Conservation (phyloP, 37 sponge, comb jelly and placozoan genomes). For the Cladorhizidae sp. region DNA sequence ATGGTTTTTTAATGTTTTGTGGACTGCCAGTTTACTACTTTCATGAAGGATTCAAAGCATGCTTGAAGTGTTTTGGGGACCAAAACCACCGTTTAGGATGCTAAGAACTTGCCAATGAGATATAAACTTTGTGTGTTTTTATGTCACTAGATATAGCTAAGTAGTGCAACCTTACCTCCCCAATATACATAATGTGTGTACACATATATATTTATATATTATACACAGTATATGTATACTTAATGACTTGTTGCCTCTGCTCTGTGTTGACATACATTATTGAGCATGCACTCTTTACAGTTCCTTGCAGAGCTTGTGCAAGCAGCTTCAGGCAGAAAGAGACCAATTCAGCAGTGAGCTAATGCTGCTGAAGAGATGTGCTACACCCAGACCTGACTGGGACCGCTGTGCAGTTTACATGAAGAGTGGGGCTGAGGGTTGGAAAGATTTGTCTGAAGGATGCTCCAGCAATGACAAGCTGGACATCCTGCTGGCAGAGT, state of each 20-base stretch:
- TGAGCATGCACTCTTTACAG: slow-evolving; percentile 20
- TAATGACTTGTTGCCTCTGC: not conserved
- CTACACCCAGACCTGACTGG: slow-evolving; percentile 98
- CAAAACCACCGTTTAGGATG: too few species aligned
- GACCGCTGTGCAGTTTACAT: slow-evolving; percentile 65
- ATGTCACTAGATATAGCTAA: too few species aligned
- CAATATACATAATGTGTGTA: too few species aligned
- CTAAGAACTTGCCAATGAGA: too few species aligned
- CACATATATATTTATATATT: too few species aligned
- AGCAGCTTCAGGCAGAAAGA: slow-evolving; percentile 48
- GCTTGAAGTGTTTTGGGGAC: too few species aligned
- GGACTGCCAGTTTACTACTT: too few species aligned
- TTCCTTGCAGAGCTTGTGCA: slow-evolving; percentile 67
- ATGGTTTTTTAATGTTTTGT: too few species aligned
- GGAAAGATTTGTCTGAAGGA: slow-evolving; percentile 75
- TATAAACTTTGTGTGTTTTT: too few species aligned
- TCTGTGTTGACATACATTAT: not conserved
- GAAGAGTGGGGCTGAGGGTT: slow-evolving; percentile 79
- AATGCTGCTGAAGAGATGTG: slow-evolving; percentile 62
- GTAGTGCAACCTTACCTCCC: too few species aligned
- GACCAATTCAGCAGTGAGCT: slow-evolving; percentile 50
- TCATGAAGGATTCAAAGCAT: too few species aligned
- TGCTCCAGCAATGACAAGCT: slow-evolving; percentile 83
- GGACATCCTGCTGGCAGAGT: slow-evolving; percentile 83
- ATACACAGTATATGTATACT: too few species aligned